Base-by-base conservation (phyloP, 2,888 invertebrate species). In the Nematopogon swammerdamellus region DNA sequence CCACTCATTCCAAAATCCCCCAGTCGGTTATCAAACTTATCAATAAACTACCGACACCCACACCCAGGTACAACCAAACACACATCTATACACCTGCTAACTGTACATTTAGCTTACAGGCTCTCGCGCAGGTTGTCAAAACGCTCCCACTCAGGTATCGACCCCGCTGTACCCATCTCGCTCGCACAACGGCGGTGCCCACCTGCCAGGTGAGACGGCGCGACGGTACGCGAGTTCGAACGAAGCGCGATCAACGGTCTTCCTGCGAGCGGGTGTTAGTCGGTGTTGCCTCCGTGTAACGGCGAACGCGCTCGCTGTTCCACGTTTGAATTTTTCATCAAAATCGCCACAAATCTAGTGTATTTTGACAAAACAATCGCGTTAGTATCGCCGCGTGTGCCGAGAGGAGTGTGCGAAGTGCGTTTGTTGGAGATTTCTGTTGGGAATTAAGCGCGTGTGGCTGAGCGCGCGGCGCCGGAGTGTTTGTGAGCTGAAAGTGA, bases 251-350 rank as follows among this genome's bases (percentile, higher is more conserved):
- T 73, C 80, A 80, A 80, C 80, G 80, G 80, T 80, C 75, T 74
- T 73, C 70, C 55, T 59, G 70, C 70, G 67, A 66, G 65, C 65
- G 65, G 65, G 70, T 70, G 73, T 77, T 79, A 79, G 79, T 79
- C 76, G 64, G 70, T 72, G 67, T 73, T 74, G 70, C 68, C 76
- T 61, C 62, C 70, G 74, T 61, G 58, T 58, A 67, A 61, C 60
- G 61, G 64, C 64, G 75, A 65, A 63, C 68, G 75, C 71, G 67
- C 36, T 4, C 14, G 36, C n/a, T 14, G 36, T 14, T 36, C 36
- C 36, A 14, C 14, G 36, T 8, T 25, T 25, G 8, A 6, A 25
- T 6, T 6, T 25, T 25, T 25, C 25, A 8, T n/a, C 4, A 25
- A 25, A 6, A 6, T 25, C 25, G 25, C 4, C 4, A 6, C 5